Evolutionary conservation across 2,888 invertebrate species (phyloP).

Genomic region (Lochmaea crataegi): DNA sequence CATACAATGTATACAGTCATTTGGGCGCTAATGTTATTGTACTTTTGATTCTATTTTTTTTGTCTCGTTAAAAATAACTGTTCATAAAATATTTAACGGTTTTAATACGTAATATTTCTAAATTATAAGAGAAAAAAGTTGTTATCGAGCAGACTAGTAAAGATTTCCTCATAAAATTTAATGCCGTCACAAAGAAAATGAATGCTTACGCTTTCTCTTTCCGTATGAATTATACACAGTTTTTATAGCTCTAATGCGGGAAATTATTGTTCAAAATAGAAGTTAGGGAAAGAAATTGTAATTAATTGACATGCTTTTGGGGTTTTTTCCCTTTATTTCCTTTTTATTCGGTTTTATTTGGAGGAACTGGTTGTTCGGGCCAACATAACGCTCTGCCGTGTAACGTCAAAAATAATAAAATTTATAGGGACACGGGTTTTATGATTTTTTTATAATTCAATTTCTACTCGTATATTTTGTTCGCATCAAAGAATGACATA

Average conservation of each 20-base stretch:
- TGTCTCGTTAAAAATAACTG: no score
- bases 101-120: no score
- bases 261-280: slow-evolving; percentile 22
- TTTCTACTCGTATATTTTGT: background rate
- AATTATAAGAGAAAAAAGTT: background rate
- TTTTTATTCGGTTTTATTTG: slow-evolving; percentile 11
- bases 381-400: background rate
- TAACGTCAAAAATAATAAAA: slow-evolving; percentile 2
- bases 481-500: background rate
- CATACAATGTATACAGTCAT: no score
- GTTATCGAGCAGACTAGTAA: background rate
- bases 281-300: slow-evolving; percentile 19
- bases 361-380: slow-evolving; percentile 13
- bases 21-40: no score
- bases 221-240: slow-evolving; percentile 34
- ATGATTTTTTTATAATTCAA: slow-evolving; percentile 3
- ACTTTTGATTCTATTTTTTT: no score
- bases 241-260: slow-evolving; percentile 26
- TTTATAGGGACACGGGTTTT: background rate
- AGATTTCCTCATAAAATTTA: slow-evolving; percentile 23
- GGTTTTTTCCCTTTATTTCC: slow-evolving; percentile 3
- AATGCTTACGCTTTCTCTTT: slow-evolving; percentile 34
- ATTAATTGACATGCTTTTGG: slow-evolving; percentile 31
- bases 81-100: no score
- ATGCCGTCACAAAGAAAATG: slow-evolving; percentile 27